A percentile compares a stretch with the other conserved stretches of the same genome.
Conservation (phyloP, 2,888 invertebrate species). For the Euproctis similis region DNA sequence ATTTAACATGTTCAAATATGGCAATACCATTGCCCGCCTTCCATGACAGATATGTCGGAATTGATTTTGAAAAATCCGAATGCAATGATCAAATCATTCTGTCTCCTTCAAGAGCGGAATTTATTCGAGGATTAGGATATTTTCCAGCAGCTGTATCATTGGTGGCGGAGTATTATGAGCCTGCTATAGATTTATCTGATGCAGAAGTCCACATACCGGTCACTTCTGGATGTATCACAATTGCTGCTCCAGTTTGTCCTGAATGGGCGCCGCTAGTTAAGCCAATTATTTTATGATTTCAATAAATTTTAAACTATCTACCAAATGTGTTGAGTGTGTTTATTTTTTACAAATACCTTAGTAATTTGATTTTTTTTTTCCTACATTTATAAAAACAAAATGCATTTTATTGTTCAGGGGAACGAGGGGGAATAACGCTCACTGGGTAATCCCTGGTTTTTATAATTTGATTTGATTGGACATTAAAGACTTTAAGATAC, state of each 20-base stretch:
- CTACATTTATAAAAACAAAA: too few relatives aligned
- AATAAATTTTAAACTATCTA: conserved; percentile 1
- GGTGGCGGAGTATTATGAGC: conserved; percentile 26
- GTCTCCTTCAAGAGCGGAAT: conserved; percentile 32
- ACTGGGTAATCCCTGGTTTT: too few relatives aligned
- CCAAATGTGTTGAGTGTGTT: too few relatives aligned
- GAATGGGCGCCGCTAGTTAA: conserved; percentile 28
- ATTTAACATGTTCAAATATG: conserved; percentile 9
- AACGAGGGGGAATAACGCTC: too few relatives aligned
- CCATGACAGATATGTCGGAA: conserved; percentile 6
- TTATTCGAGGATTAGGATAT: conserved; percentile 36
- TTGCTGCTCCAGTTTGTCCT: conserved; percentile 34
- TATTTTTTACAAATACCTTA: too few relatives aligned
- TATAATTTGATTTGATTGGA: too few relatives aligned
- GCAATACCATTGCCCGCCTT: conserved; percentile 14
- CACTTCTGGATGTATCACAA: conserved; percentile 20
- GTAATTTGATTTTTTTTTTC: too few relatives aligned
- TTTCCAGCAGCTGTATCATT: conserved; percentile 31
- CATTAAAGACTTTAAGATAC: too few relatives aligned
- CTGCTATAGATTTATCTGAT: conserved; percentile 14
- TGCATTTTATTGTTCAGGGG: too few relatives aligned
- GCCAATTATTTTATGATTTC: conserved; percentile 32
- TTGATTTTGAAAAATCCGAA: conserved; percentile 2
- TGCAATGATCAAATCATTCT: conserved; percentile 28
- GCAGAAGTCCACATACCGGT: conserved; percentile 28